Evolutionary conservation across 2,797 vertebrate species (phyloP).

Genomic region (Platyrinchus mystaceus): DNA sequence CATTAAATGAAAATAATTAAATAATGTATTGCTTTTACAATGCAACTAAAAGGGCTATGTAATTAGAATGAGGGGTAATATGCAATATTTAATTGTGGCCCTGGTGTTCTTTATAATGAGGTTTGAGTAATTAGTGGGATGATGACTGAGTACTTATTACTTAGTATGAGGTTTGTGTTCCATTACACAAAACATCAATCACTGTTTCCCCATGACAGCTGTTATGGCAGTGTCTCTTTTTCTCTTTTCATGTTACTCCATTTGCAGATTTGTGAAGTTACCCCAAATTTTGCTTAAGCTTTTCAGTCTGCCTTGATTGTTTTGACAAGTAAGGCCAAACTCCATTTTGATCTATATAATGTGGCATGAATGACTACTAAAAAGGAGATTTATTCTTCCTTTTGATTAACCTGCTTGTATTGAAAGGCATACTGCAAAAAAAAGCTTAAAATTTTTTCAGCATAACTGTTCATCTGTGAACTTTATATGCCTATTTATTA

Average conservation of each 20-base stretch:
- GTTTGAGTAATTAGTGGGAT: constrained; percentile 53
- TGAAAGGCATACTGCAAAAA: neutral
- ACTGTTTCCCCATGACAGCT: constrained; percentile 39
- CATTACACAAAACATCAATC: constrained; percentile 56
- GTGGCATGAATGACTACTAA: neutral
- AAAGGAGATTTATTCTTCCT: neutral
- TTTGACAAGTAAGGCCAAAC: constrained; percentile 1
- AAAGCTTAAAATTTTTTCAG: neutral
- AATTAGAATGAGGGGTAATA: constrained; percentile 37
- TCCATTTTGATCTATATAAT: neutral
- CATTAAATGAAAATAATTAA: constrained; percentile 57
- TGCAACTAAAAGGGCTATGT: neutral
- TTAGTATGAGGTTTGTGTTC: constrained; percentile 57
- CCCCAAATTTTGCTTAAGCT: neutral
- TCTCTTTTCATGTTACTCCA: constrained; percentile 18
- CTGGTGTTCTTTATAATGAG: constrained; percentile 37
- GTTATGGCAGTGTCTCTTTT: constrained; percentile 9
- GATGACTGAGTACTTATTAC: constrained; percentile 52
- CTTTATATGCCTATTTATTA: neutral
- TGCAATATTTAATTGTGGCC: constrained; percentile 34
- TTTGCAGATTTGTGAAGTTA: neutral
- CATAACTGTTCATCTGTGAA: neutral
- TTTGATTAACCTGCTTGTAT: neutral
- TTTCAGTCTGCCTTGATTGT: neutral
- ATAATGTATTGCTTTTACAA: constrained; percentile 19